Percentiles rank a stretch among this genome's conserved stretches.
Conservation (phyloP, 2,888 invertebrate genomes). For the Apoda limacodes region DNA sequence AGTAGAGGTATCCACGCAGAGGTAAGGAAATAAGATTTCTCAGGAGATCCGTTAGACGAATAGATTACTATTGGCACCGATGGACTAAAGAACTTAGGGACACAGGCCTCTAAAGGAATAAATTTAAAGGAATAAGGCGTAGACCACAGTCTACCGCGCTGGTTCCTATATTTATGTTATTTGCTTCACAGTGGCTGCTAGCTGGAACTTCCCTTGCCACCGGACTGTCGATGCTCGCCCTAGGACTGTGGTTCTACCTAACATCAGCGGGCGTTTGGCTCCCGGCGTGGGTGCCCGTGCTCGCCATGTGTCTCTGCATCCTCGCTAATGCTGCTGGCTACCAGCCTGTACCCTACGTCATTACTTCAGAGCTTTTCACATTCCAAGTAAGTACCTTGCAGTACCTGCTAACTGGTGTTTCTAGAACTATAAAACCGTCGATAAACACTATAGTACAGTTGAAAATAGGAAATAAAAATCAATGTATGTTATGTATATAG, state of each 20-base stretch:
- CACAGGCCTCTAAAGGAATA: no score
- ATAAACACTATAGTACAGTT: no score
- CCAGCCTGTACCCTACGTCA: conserved; percentile 59
- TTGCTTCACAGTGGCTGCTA: conserved; percentile 62
- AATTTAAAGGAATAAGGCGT: no score
- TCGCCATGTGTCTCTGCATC: conserved; percentile 58
- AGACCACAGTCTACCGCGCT: no score
- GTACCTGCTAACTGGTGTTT: no score
- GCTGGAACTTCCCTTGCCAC: conserved; percentile 52
- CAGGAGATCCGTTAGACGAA: no score
- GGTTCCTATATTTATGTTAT: no score
- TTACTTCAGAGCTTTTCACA: conserved; percentile 54
- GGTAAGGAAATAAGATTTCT: no score
- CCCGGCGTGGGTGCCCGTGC: conserved; percentile 56
- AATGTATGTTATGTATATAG: neutral
- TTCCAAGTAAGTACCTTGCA: conserved; percentile 40
- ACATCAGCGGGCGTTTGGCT: conserved; percentile 43
- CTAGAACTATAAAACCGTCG: no score
- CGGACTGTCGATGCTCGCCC: conserved; percentile 50
- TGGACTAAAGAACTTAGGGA: no score
- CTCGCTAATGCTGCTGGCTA: conserved; percentile 58
- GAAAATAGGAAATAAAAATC: neutral
- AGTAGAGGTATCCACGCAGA: no score
- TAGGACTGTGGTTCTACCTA: conserved; percentile 57
- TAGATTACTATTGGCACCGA: no score